Percentiles rank a stretch among this genome's conserved stretches.
Conservation (phyloP, 2,797 vertebrate species). For the Lagodon rhomboides region DNA sequence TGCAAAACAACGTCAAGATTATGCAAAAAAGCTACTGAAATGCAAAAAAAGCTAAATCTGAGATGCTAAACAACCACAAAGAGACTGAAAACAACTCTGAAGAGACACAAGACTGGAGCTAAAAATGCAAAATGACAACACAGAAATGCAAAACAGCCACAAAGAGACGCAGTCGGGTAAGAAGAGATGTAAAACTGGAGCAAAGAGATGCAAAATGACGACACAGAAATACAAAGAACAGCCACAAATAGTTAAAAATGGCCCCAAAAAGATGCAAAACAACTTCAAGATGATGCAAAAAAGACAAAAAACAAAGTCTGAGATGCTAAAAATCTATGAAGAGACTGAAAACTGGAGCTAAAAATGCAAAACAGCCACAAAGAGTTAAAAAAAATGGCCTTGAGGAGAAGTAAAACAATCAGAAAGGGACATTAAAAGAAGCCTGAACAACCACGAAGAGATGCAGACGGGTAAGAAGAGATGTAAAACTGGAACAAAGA, state of each 20-base stretch:
- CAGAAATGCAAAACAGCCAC: not conserved
- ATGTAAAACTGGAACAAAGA: too few species aligned
- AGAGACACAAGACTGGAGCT: too few species aligned
- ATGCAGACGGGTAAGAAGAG: not conserved
- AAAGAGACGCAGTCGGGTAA: too few species aligned
- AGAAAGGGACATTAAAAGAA: too few species aligned
- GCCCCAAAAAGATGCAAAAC: not conserved
- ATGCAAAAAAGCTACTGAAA: not conserved
- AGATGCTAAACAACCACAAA: not conserved
- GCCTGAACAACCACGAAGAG: not conserved
- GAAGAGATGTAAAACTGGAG: not conserved
- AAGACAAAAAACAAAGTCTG: too few species aligned
- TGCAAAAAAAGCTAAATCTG: not conserved
- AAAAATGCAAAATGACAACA: not conserved
- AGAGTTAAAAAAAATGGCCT: too few species aligned
- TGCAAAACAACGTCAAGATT: not conserved
- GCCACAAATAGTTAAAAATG: not conserved
- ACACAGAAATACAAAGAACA: not conserved
- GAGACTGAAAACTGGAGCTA: too few species aligned
- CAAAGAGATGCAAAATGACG: not conserved
- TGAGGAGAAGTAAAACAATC: too few species aligned
- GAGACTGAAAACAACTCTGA: not conserved
- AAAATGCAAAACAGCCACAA: not conserved
- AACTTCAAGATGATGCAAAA: not conserved
- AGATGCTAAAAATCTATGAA: too few species aligned